A percentile compares a stretch with the other conserved stretches of the same genome.
Evolutionary conservation across 2,113 vertebrate species (phyloP).

Genomic region (Nyctereutes procyonoides): DNA sequence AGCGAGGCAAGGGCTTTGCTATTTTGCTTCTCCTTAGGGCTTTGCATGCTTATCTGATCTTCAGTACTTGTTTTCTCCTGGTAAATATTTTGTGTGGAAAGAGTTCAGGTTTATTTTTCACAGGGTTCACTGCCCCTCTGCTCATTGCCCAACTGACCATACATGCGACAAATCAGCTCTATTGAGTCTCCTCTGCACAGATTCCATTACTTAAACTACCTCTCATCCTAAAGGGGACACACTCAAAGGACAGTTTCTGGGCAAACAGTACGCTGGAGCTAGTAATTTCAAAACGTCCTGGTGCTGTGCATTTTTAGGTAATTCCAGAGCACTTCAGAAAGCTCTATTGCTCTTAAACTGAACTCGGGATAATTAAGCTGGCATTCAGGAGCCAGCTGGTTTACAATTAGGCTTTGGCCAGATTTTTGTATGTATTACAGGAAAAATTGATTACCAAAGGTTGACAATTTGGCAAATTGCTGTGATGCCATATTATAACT

Average conservation of each 20-base stretch:
- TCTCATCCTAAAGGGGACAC: not conserved
- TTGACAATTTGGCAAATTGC: not conserved
- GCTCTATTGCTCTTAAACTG: not conserved
- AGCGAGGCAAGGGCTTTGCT: too few relatives aligned
- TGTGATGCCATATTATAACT: not conserved
- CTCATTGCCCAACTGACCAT: not conserved
- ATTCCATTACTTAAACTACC: not conserved
- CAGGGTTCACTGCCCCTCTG: not conserved
- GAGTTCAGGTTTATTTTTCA: not conserved
- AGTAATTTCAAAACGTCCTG: not conserved
- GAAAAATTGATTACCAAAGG: not conserved
- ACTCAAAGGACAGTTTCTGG: not conserved
- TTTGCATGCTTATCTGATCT: not conserved
- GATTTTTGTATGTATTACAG: not conserved
- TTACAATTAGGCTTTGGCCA: not conserved
- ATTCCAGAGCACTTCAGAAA: not conserved
- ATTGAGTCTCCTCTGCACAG: not conserved
- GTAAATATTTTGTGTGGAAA: not conserved
- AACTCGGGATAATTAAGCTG: not conserved
- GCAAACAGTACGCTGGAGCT: not conserved
- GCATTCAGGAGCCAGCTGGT: not conserved
- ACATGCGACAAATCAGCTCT: fast-evolving
- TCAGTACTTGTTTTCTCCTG: not conserved
- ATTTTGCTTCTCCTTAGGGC: not conserved
- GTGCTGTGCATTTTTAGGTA: not conserved